phyloP scores from a whole-genome alignment of 2,888 invertebrate species.

The Agonum fuliginosum region DNA sequence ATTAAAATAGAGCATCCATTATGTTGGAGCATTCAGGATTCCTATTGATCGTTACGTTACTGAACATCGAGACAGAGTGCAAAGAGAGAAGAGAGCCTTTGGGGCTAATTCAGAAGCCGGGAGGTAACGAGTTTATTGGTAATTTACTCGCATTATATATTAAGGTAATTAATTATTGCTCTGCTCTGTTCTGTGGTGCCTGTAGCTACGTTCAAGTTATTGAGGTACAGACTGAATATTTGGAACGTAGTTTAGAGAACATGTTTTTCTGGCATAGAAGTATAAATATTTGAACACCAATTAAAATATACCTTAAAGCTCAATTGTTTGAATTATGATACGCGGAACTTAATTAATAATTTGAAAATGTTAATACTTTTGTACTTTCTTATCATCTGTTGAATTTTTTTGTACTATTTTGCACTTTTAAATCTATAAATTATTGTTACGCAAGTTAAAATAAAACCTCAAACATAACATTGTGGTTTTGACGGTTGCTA shows the following conservation, averaged over 20 bases:
- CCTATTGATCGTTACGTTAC: slow-evolving; percentile 7
- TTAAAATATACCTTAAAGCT: too few relatives aligned
- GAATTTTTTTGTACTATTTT: too few relatives aligned
- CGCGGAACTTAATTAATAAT: too few relatives aligned
- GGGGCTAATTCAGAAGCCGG: slow-evolving; percentile 61
- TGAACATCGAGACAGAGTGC: slow-evolving; percentile 19
- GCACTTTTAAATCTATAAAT: too few relatives aligned
- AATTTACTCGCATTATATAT: slow-evolving; percentile 65
- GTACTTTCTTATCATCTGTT: too few relatives aligned
- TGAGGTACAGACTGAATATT: background rate
- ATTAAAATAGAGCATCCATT: slow-evolving; percentile 22
- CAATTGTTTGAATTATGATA: too few relatives aligned
- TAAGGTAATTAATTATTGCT: slow-evolving; percentile 58
- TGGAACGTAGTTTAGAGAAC: background rate
- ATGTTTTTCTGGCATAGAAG: too few relatives aligned
- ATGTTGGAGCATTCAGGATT: background rate
- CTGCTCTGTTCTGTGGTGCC: slow-evolving; percentile 23
- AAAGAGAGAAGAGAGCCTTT: slow-evolving; percentile 28
- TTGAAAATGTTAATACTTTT: too few relatives aligned
- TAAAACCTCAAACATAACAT: too few relatives aligned
- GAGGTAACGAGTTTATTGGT: slow-evolving; percentile 64
- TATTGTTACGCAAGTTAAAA: too few relatives aligned
- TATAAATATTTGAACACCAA: too few relatives aligned
- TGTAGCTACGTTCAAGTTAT: background rate
- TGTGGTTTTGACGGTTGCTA: too few relatives aligned